Conservation (phyloP, 2,888 invertebrate genomes). For the Drosophila merina region DNA sequence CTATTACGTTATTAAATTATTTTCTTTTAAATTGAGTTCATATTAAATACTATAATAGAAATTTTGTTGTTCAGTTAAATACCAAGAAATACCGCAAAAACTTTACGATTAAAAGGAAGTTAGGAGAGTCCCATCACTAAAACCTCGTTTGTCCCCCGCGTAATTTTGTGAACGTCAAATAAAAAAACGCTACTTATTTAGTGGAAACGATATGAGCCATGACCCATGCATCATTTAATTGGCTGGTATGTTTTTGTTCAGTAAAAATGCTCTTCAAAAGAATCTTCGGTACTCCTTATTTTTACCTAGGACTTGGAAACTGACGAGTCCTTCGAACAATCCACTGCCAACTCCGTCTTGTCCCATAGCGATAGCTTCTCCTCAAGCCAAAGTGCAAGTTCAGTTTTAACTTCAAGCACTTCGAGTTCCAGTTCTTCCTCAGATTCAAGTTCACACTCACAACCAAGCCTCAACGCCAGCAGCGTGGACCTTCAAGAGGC, state of each 20-base stretch:
- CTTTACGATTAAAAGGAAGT: not conserved
- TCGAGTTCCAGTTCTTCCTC: not conserved
- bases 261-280: not conserved
- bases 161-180: not conserved
- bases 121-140: not conserved
- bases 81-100: no score
- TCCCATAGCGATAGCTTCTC: not conserved
- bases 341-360: no score
- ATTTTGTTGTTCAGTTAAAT: no score
- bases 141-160: not conserved
- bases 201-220: not conserved
- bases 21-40: no score
- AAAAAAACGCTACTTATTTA: rapidly evolving
- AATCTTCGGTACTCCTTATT: not conserved
- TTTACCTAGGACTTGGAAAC: not conserved
- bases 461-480: not conserved
- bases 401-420: not conserved
- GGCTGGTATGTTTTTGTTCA: not conserved
- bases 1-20: no score
- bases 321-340: not conserved
- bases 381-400: not conserved
- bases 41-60: no score
- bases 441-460: not conserved
- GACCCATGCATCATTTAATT: not conserved
- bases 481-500: not conserved